Evolutionary conservation across 2,888 invertebrate species (phyloP).

Genomic region (Hyposoter dolosus): DNA sequence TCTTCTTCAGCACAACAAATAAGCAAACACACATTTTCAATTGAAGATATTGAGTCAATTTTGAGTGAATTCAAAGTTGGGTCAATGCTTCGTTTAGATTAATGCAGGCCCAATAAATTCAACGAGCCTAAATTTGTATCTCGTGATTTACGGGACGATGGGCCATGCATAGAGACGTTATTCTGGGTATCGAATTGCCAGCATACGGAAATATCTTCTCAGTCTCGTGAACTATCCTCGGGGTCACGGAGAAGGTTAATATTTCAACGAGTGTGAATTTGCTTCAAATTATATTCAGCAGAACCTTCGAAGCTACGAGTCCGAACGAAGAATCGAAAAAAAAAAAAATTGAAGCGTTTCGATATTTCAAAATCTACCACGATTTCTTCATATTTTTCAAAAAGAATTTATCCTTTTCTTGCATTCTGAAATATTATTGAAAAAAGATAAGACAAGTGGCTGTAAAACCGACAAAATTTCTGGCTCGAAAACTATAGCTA

Average conservation of each 20-base stretch:
- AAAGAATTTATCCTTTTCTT: too few relatives aligned
- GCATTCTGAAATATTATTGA: too few relatives aligned
- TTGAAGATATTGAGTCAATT: too few relatives aligned
- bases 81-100: conserved; percentile 17
- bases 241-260: conserved; percentile 37
- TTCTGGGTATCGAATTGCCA: conserved; percentile 36
- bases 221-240: conserved; percentile 26
- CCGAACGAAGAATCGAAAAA: background rate
- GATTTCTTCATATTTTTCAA: background rate
- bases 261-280: conserved; percentile 44
- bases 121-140: conserved; percentile 60
- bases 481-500: conserved; percentile 6
- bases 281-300: conserved; percentile 2
- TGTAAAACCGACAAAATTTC: background rate
- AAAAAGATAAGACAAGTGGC: background rate
- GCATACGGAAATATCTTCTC: conserved; percentile 42
- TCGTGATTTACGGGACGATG: background rate
- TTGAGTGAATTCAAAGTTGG: conserved; percentile 45
- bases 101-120: conserved; percentile 54
- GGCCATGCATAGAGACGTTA: background rate
- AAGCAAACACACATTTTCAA: too few relatives aligned
- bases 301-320: background rate
- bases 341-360: background rate
- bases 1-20: too few relatives aligned
- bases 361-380: background rate